These are phyloP conservation scores for Dicycla oo DNA, from an alignment of 2,888 invertebrate genomes.

Conservation along the genomic window DNA sequence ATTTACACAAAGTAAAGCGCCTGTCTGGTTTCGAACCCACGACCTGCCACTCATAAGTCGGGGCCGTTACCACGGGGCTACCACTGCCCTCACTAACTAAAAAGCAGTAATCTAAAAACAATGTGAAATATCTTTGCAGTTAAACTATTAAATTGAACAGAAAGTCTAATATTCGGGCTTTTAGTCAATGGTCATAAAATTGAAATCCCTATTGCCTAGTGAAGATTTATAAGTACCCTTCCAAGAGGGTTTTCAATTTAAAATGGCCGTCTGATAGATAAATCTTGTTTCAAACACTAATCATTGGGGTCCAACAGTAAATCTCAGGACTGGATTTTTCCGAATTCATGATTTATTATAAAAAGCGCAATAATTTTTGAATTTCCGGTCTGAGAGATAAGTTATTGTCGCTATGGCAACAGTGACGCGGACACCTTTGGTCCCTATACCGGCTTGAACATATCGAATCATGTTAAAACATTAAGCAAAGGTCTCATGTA, in stretches of 20 bases:
- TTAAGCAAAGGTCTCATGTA: slow-evolving; percentile 49
- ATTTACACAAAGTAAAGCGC: too few species aligned
- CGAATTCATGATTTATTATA: slow-evolving; percentile 40
- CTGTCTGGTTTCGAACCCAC: too few species aligned
- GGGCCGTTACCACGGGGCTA: too few species aligned
- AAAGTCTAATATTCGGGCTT: slow-evolving; percentile 8
- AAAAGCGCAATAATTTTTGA: slow-evolving; percentile 41
- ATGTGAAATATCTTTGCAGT: too few species aligned
- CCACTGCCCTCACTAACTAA: too few species aligned
- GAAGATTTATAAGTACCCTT: slow-evolving; percentile 50
- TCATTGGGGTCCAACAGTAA: slow-evolving; percentile 23
- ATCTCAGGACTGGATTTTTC: slow-evolving; percentile 30
- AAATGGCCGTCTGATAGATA: slow-evolving; percentile 46
- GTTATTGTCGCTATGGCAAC: slow-evolving; percentile 30
- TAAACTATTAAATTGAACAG: slow-evolving; percentile 26
- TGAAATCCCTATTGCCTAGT: slow-evolving; percentile 43
- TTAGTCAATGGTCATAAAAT: slow-evolving; percentile 36
- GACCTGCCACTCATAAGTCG: too few species aligned
- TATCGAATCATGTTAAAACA: slow-evolving; percentile 59
- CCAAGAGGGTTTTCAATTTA: slow-evolving; percentile 49
- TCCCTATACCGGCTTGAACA: slow-evolving; percentile 38
- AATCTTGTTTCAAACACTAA: slow-evolving; percentile 45
- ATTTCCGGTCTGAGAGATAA: slow-evolving; percentile 23
- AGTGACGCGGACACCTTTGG: slow-evolving; percentile 22
- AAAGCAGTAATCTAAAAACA: too few species aligned